Conservation (phyloP, 1,140 invertebrate genomes). For the Danaus plexippus region DNA sequence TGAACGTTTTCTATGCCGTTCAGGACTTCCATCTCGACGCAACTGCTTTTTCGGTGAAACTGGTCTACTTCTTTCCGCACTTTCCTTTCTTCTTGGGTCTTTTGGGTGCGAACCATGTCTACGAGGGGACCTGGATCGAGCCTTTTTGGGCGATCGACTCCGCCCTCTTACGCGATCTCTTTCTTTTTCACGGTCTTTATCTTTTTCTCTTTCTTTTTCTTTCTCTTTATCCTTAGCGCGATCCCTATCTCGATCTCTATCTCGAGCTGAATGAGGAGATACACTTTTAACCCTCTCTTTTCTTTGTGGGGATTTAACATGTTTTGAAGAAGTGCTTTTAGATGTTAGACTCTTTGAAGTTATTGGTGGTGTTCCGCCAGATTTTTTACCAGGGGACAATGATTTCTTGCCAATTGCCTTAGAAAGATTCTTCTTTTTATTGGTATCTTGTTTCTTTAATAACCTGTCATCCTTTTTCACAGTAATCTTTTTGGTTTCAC, state of each 20-base stretch:
- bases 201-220: conserved; percentile 56
- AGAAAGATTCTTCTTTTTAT: conserved; percentile 51
- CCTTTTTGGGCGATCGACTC: conserved; percentile 62
- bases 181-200: conserved; percentile 61
- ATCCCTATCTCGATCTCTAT: conserved; percentile 63
- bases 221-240: conserved; percentile 53
- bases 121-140: conserved; percentile 57
- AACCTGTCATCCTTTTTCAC: conserved; percentile 63
- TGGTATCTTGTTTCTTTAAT: conserved; percentile 54
- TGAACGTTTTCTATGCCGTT: conserved; percentile 62
- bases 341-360: conserved; percentile 54
- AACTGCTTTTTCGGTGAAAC: conserved; percentile 65
- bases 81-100: conserved; percentile 64
- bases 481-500: conserved; percentile 48
- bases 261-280: conserved; percentile 54
- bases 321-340: conserved; percentile 50
- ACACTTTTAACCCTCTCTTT: conserved; percentile 61
- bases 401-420: conserved; percentile 61
- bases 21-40: conserved; percentile 56
- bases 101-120: conserved; percentile 58
- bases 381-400: conserved; percentile 66
- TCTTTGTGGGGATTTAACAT: conserved; percentile 61
- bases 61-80: conserved; percentile 64
- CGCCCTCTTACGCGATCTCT: conserved; percentile 52
- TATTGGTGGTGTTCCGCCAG: conserved; percentile 68